Evolutionary conservation across 2,113 vertebrate genomes (phyloP), one percentile per base, ranked within the genome.

Genomic region (Lethenteron camtschaticum): DNA sequence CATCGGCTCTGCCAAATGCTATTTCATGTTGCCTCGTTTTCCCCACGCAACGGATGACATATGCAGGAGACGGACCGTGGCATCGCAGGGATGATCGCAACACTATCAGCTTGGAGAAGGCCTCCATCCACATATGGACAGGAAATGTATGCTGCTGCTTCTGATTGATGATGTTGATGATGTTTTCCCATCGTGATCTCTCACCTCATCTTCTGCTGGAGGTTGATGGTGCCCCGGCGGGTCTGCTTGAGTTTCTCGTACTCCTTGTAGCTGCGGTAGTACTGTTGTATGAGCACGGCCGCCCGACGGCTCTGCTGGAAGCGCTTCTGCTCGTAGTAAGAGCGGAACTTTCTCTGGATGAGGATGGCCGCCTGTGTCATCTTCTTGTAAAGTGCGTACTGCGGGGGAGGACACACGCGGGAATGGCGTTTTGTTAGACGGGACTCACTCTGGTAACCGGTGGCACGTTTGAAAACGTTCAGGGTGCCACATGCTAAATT

Each of bases 361-460:
- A 88, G 73, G 75, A 88, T 89, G 78, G 87, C 87, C 1, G 87
- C 87, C 80, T 89, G 85, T 8, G 86, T 89, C 87, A 89, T 89
- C 82, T 89, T 89, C 81, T 89, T 87, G 55, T 88, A 89, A 14
- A 89, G 81, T 0, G 86, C 86, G 56, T 86, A 89, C 86, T 89
- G 77, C 55, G 66, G 11, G 56, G 13, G 56, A 41, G 41, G 41
- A 41, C 41, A 41, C 41, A 41, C 41, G 41, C 4, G 41, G 41
- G 41, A 41, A 41, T 41, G 41, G 41, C 41, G 41, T 41, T 41
- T 5, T 41, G 41, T 41, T 41, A 41, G 41, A 41, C 41, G 41
- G 41, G 41, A 41, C 41, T 41, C 41, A 6, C 41, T 41, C 41
- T 41, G 41, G 41, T 6, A 41, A 41, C 5, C 41, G 4, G 41